Evolutionary conservation across 2,888 invertebrate genomes (phyloP), one percentile per base, ranked within the genome.

Genomic region (Drosophila greeni): DNA sequence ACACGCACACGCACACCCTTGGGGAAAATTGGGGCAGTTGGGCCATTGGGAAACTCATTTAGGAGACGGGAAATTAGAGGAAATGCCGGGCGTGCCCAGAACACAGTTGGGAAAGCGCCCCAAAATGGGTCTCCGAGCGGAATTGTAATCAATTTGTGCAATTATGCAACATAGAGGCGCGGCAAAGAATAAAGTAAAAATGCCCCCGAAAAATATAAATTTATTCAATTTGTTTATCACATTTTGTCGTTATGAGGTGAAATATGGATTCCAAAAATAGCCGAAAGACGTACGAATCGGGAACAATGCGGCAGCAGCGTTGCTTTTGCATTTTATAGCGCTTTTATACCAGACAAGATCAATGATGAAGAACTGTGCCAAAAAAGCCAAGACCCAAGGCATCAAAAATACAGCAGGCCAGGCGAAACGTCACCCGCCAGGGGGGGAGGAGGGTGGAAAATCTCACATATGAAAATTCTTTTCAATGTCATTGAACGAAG

Each of bases 401-500:
- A 36, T 43, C 43, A 36, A 26, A 60, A 60, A 59, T 60, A 53
- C 42, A 49, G 62, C 49, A 40, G 62, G 40, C 53, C 75, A 74
- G 39, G 60, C 77, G 62, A 53, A 77, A 69, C 78, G 69, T 75
- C 75, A 75, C 69, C 37, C 51, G 51, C 75, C 40, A 40, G 37
- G 26, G 23, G 53, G 20, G 45, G 53, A 12, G 14, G 23, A 24
- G 8, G 23, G 29, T 8, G 20, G 20, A 40, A 16, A 45, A 29
- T 52, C 12, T 29, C 58, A 37, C 43, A 52, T 60, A 69, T 71
- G 66, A 62, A 81, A 75, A 84, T 82, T 75, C 56, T 72, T 74
- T 83, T 79, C 84, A 79, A 79, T 79, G 79, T 84, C 79, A 82
- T 82, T 84, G 79, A 72, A 83, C 79, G 84, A 70, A 49, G 55